Conservation (phyloP, 2,797 vertebrate genomes). For the Pseudocheirus occidentalis region DNA sequence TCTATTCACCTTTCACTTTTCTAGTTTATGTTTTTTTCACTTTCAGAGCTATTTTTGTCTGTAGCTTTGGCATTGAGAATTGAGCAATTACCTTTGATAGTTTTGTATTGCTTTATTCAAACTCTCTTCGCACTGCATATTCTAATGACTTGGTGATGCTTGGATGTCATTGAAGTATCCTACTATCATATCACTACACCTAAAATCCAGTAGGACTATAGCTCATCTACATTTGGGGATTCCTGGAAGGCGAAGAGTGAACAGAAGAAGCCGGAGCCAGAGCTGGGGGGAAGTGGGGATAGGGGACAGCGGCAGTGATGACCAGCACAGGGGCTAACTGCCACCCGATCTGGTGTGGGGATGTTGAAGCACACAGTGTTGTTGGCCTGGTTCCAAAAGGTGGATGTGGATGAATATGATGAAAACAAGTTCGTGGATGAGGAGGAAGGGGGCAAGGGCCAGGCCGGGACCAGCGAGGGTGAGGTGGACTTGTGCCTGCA, state of each 20-base stretch:
- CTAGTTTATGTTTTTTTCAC: no score
- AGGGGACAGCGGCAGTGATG: neutral
- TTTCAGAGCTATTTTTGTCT: no score
- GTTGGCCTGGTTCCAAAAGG: slow-evolving; percentile 93
- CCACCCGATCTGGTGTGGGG: slow-evolving; percentile 11
- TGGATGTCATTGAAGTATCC: no score
- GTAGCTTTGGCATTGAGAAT: no score
- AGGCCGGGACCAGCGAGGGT: slow-evolving; percentile 94
- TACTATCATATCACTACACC: no score
- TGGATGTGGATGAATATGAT: slow-evolving; percentile 98
- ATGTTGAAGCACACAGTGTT: slow-evolving; percentile 94
- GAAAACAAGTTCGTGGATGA: slow-evolving; percentile 99
- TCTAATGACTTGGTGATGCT: no score
- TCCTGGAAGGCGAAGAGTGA: neutral
- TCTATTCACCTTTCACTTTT: no score
- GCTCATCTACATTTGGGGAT: no score
- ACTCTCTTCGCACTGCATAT: no score
- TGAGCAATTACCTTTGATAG: no score
- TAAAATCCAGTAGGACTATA: no score
- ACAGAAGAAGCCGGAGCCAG: neutral
- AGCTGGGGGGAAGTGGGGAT: slow-evolving; percentile 69
- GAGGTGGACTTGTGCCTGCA: slow-evolving; percentile 97
- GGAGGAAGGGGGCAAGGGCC: slow-evolving; percentile 95
- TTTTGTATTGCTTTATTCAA: no score
- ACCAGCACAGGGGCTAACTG: slow-evolving; percentile 20